Conservation (phyloP, 2,797 vertebrate species). For the Pygocentrus nattereri region DNA sequence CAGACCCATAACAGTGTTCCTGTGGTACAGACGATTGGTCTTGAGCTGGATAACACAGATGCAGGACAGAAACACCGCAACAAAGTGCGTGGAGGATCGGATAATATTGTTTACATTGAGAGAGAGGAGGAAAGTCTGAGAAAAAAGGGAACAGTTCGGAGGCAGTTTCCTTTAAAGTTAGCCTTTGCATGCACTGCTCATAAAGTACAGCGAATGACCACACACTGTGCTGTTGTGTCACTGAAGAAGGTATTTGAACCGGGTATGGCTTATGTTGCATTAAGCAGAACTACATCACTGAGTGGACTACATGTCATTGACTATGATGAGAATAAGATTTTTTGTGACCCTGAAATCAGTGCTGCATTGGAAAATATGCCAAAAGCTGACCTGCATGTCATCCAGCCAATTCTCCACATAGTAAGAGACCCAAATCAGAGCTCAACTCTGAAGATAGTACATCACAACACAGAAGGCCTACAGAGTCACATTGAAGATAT, state of each 20-base stretch:
- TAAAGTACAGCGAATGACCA: too few relatives aligned
- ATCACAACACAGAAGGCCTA: slow-evolving; percentile 31
- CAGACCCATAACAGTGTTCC: background rate
- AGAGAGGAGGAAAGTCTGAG: too few relatives aligned
- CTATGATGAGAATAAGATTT: background rate
- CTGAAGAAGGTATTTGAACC: too few relatives aligned
- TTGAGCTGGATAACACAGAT: too few relatives aligned
- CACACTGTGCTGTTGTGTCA: too few relatives aligned
- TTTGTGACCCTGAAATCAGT: background rate
- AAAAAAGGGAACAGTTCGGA: too few relatives aligned
- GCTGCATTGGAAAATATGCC: background rate
- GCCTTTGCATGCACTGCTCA: too few relatives aligned
- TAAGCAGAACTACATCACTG: background rate
- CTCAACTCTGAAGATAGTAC: background rate
- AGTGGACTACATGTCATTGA: background rate
- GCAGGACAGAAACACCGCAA: too few relatives aligned
- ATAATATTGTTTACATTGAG: too few relatives aligned
- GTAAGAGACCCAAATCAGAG: background rate
- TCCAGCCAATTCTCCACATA: background rate
- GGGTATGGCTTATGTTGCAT: background rate
- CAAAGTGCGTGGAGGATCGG: too few relatives aligned
- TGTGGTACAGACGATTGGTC: slow-evolving; percentile 21
- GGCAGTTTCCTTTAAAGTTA: too few relatives aligned
- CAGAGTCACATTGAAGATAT: slow-evolving; percentile 39
- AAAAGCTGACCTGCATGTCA: background rate